A percentile compares a stretch with the other conserved stretches of the same genome.
Evolutionary conservation across 2,113 vertebrate genomes (phyloP).

Genomic region (Sphyrna mokarran): DNA sequence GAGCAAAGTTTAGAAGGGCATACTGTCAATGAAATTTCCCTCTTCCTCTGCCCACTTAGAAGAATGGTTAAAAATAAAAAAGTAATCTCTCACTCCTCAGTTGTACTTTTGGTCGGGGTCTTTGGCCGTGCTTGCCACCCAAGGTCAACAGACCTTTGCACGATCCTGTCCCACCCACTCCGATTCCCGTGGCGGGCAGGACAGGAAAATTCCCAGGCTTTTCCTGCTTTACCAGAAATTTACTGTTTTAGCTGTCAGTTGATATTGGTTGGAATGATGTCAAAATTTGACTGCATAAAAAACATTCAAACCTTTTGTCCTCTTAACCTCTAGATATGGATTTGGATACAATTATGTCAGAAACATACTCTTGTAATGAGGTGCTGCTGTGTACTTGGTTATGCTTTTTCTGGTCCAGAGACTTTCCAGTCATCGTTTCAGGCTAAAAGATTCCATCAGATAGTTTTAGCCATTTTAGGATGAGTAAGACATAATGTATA

Average conservation of each 20-base stretch:
- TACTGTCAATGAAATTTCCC: neutral
- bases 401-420: neutral
- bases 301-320: neutral
- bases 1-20: neutral
- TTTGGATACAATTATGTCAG: neutral
- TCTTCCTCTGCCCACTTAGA: neutral
- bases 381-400: neutral
- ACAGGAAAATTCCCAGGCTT: neutral
- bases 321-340: neutral
- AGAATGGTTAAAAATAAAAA: neutral
- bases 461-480: neutral
- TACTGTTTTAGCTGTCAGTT: neutral
- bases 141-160: no score
- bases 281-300: neutral
- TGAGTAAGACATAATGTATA: neutral
- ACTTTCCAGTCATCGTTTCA: neutral
- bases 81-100: neutral
- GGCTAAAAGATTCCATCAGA: neutral
- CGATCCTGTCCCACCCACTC: no score
- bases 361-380: neutral
- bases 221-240: neutral
- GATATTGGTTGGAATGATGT: neutral
- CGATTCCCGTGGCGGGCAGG: no score
- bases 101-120: neutral
- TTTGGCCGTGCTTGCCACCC: no score